Evolutionary conservation across 2,113 vertebrate species (phyloP), one percentile per base, ranked within the genome.

Genomic region (Paradoxurus hermaphroditus): DNA sequence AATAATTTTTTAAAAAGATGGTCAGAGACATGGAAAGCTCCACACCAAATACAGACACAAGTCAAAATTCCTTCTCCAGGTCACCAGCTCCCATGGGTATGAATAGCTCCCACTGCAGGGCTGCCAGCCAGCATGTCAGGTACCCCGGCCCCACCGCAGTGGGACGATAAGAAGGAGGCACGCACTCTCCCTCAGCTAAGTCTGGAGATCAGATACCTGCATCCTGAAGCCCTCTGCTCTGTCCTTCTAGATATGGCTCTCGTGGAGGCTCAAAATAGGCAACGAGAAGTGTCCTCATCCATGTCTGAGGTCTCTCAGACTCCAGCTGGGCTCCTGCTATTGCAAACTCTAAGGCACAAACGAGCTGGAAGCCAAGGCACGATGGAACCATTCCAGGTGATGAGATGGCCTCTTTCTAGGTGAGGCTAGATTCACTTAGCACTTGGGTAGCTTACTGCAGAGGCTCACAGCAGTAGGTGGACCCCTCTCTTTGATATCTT

Each of bases 371-470:
- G 87, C 27, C 10, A 59, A 11, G n/a, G 53, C 10, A 11, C 29
- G 85, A 94, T 83, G 62, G 86, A 97, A n/a, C 92, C 89, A 93
- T 95, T 59, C 72, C 72, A 39, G 63, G 97, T 31, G 90, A 81
- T 79, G 65, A 90, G 92, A 89, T 86, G 82, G 29, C 56, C 96
- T 95, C 70, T 44, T 79, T 56, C 86, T 44, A 1, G 62, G 67
- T 92, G 62, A 96, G 65, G 70, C 65, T 93, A 97, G 73, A 84
- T 16, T 36, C 36, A 27, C 25, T 15, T 31, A 25, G 51, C 19
- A 49, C 63, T 34, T 1, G 11, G 31, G 6, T 5, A 15, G 70
- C n/a, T 67, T 63, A 75, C 0, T 1, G 7, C 51, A 88, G 73
- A 53, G 84, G 46, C 53, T 81, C 65, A 44, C 4, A 15, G 49